Base-by-base conservation (phyloP, 2,113 vertebrate genomes). In the Lampris incognitus region DNA sequence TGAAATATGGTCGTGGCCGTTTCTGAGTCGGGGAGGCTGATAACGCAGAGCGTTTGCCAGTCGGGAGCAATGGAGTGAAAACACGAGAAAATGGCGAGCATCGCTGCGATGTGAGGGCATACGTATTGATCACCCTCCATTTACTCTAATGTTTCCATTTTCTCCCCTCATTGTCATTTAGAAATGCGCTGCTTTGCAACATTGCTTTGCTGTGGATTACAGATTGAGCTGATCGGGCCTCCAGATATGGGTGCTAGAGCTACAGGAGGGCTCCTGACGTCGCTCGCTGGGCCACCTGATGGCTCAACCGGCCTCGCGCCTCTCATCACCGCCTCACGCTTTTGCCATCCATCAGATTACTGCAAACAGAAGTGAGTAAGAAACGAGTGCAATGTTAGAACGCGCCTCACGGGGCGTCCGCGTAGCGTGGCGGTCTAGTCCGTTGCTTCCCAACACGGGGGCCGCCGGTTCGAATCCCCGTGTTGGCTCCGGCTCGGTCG, bases 21-120 rank as follows among this genome's bases (percentile, higher is more conserved):
- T 78, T 76, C 81, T 84, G 71, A 85, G 76, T 79, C 73, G 48
- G 60, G 72, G 74, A 76, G 78, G 66, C 74, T 81, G 81, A 62
- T 64, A 74, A 85, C 79, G 78, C 82, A 82, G 74, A 83, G 72
- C 72, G 59, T 83, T 81, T 88, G 89, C 80, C 82, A 78, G 84
- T 79, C 72, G 77, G 81, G 68, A 86, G 87, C 83, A 87, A 56
- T 87, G 83, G 85, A 76, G 78, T 82, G 86, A 84, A 91, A 87
- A 87, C 68, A 78, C 78, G 70, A 76, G 79, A 83, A 86, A 90
- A 81, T 79, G 80, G 69, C 78, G 74, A 82, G 82, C 76, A 86
- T 71, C 81, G 70, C 40, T 82, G 72, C 72, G 76, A 63, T n/a
- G 36, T 59, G 68, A 63, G 66, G 66, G 50, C 42, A 60, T 57